These are phyloP conservation scores for Harpalus rufipes DNA, from an alignment of 2,888 invertebrate genomes.

Conservation along the genomic window DNA sequence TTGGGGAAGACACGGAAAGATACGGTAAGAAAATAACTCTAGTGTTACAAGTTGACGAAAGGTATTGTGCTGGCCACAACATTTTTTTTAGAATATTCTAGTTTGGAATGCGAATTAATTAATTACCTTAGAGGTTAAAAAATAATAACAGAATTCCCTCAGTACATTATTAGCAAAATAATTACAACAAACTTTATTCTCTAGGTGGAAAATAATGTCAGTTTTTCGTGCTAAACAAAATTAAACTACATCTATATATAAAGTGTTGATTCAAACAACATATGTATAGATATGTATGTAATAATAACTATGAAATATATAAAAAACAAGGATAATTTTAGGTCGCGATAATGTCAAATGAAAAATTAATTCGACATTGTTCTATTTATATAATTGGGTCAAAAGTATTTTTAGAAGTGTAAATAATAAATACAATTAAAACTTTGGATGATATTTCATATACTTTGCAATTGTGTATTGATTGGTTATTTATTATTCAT, in stretches of 20 bases:
- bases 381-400: background rate
- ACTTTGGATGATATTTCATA: background rate
- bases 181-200: background rate
- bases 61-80: too few species aligned
- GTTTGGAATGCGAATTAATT: too few species aligned
- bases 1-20: too few species aligned
- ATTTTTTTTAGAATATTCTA: too few species aligned
- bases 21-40: too few species aligned
- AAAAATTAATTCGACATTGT: background rate
- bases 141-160: background rate
- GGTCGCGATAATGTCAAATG: background rate
- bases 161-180: background rate
- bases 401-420: background rate
- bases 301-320: too few species aligned
- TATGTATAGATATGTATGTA: too few species aligned
- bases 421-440: slow-evolving; percentile 7
- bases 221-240: slow-evolving; percentile 2
- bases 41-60: too few species aligned
- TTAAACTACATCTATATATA: background rate
- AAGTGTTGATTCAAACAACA: background rate
- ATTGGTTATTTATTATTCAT: slow-evolving; percentile 14
- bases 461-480: background rate
- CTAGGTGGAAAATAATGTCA: background rate
- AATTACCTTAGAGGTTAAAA: background rate
- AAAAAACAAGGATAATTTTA: too few species aligned